Conservation (phyloP, 64 coral and sea anemone species). For the Trachythela sp. region DNA sequence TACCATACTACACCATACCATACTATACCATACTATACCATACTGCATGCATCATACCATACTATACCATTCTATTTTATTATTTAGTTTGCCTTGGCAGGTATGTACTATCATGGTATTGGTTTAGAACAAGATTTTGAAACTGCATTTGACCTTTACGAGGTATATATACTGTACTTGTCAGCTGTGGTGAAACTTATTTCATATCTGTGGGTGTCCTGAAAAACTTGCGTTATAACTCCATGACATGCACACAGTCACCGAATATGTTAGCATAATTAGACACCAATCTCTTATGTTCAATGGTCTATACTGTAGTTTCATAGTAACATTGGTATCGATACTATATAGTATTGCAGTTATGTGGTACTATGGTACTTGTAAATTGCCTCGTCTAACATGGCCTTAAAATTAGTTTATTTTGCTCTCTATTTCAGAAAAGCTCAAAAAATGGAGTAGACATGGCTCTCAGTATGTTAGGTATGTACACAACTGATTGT, state of each 20-base stretch:
- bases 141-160: conserved; percentile 67
- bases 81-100: conserved; percentile 73
- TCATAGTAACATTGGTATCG: too few relatives aligned
- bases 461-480: conserved; percentile 13
- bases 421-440: background rate
- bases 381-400: too few relatives aligned
- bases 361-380: too few relatives aligned
- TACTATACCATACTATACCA: background rate
- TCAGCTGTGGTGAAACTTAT: too few relatives aligned
- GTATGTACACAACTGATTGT: background rate
- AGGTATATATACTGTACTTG: conserved; percentile 61
- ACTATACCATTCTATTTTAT: background rate
- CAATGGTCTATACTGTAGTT: too few relatives aligned
- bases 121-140: conserved; percentile 81
- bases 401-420: background rate
- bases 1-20: background rate
- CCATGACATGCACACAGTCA: too few relatives aligned
- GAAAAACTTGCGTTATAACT: too few relatives aligned
- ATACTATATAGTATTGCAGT: too few relatives aligned
- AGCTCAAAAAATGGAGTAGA: conserved; percentile 20
- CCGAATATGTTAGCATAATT: too few relatives aligned
- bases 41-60: too few relatives aligned
- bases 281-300: too few relatives aligned
- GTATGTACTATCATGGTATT: conserved; percentile 81
- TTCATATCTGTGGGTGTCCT: too few relatives aligned